Percentiles rank a stretch among this genome's conserved stretches.
Conservation (phyloP, 2,888 invertebrate species). For the Lymantria monacha region DNA sequence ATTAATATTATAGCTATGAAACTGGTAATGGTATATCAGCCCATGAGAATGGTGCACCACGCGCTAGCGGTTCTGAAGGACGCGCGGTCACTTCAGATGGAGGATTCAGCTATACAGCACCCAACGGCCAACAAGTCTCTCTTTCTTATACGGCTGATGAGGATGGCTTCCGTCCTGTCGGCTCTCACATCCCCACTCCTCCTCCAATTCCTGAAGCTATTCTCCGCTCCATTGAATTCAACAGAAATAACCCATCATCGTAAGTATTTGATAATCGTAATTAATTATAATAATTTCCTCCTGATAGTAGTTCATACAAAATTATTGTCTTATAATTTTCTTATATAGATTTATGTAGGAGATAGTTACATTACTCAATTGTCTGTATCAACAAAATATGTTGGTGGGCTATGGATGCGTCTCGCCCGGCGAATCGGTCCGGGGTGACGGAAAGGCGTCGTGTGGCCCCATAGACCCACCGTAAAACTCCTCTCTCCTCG, state of each 20-base stretch:
- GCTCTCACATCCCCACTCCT: slow-evolving; percentile 81
- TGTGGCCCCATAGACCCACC: too few relatives aligned
- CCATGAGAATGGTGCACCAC: slow-evolving; percentile 78
- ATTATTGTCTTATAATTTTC: neutral
- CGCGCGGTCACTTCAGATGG: slow-evolving; percentile 82
- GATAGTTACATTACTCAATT: too few relatives aligned
- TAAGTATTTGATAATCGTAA: slow-evolving; percentile 36
- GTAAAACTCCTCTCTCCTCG: too few relatives aligned
- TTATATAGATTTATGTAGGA: too few relatives aligned
- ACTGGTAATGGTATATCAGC: slow-evolving; percentile 84
- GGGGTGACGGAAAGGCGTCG: too few relatives aligned
- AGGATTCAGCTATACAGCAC: slow-evolving; percentile 84
- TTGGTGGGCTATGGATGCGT: too few relatives aligned
- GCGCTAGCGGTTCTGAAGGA: slow-evolving; percentile 72
- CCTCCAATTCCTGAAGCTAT: slow-evolving; percentile 82
- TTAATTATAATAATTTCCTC: neutral
- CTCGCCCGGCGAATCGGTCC: too few relatives aligned
- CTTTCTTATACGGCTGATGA: slow-evolving; percentile 86
- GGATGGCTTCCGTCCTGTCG: slow-evolving; percentile 84
- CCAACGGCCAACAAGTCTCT: slow-evolving; percentile 83
- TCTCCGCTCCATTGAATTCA: slow-evolving; percentile 65
- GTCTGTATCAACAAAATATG: too few relatives aligned
- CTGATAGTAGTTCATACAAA: neutral
- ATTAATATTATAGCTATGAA: slow-evolving; percentile 64
- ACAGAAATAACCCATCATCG: slow-evolving; percentile 59